These are phyloP conservation scores for Mormyrus proboscirostris DNA, from an alignment of 2,797 vertebrate genomes.

Conservation along the genomic window DNA sequence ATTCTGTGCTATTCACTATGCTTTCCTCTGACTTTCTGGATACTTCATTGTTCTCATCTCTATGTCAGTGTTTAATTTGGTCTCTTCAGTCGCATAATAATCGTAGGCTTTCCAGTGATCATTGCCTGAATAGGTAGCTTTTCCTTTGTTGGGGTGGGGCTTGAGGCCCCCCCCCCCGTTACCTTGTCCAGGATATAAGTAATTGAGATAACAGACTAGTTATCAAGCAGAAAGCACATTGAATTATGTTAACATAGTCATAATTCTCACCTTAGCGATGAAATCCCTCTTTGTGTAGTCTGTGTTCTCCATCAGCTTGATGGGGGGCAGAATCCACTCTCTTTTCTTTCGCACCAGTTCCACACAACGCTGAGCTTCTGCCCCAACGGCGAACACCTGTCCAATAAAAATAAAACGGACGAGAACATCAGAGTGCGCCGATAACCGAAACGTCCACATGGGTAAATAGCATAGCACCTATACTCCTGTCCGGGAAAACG, in stretches of 20 bases:
- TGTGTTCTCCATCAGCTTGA: slow-evolving; percentile 67
- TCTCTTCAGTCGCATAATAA: not conserved
- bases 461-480: not conserved
- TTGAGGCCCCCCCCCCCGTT: not conserved
- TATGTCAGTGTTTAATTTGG: not conserved
- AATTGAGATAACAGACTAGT: not conserved
- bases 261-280: slow-evolving; percentile 75
- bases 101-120: not conserved
- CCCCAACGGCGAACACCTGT: slow-evolving; percentile 38
- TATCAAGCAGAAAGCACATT: not conserved
- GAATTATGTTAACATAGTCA: not conserved
- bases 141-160: not conserved
- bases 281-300: slow-evolving; percentile 69
- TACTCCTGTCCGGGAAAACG: not conserved
- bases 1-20: not conserved
- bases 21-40: not conserved
- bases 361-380: not conserved
- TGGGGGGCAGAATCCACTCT: slow-evolving; percentile 83
- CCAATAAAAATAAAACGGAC: not conserved
- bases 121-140: not conserved
- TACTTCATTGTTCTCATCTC: not conserved
- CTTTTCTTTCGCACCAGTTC: slow-evolving; percentile 66
- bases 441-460: not conserved
- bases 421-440: not conserved
- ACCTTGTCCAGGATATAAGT: not conserved